Evolutionary conservation across 1,140 invertebrate genomes (phyloP).

Genomic region (Littorina saxatilis): DNA sequence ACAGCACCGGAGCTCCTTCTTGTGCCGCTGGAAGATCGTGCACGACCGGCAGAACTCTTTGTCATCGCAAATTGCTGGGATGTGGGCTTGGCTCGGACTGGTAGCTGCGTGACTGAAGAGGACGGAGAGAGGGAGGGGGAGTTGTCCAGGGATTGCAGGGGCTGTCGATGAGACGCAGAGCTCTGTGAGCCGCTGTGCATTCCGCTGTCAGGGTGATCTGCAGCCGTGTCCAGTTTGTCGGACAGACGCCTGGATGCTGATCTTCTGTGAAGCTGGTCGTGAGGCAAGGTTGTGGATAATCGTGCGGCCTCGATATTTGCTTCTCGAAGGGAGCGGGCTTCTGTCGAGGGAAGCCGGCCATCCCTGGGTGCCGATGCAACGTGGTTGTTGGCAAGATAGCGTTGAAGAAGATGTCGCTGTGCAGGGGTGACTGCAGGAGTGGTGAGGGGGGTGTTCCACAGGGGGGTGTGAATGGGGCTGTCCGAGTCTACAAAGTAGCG

Average conservation of each 20-base stretch:
- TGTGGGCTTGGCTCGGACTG: not conserved
- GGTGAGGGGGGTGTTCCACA: conserved; percentile 4
- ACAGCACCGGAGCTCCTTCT: not conserved
- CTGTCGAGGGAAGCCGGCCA: not conserved
- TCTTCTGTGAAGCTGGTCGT: not conserved
- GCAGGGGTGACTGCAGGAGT: not conserved
- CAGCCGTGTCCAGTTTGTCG: not conserved
- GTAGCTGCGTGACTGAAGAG: conserved; percentile 17
- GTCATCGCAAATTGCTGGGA: not conserved
- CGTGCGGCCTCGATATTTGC: not conserved
- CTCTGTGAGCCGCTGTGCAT: conserved; percentile 20
- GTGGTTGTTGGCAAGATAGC: conserved; percentile 17
- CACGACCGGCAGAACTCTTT: not conserved
- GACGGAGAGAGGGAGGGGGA: conserved; percentile 24
- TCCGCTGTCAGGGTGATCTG: conserved; percentile 11
- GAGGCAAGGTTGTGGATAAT: too few relatives aligned
- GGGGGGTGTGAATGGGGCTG: conserved; percentile 27
- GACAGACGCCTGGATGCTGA: not conserved
- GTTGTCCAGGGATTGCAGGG: conserved; percentile 31
- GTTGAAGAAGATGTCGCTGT: conserved; percentile 21
- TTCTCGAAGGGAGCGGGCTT: not conserved
- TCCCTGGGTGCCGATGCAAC: not conserved
- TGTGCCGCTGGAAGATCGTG: not conserved
- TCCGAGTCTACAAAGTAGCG: conserved; percentile 27
- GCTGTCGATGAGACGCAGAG: conserved; percentile 10